Conservation (phyloP, 2,888 invertebrate species). For the Ferrisia virgata region DNA sequence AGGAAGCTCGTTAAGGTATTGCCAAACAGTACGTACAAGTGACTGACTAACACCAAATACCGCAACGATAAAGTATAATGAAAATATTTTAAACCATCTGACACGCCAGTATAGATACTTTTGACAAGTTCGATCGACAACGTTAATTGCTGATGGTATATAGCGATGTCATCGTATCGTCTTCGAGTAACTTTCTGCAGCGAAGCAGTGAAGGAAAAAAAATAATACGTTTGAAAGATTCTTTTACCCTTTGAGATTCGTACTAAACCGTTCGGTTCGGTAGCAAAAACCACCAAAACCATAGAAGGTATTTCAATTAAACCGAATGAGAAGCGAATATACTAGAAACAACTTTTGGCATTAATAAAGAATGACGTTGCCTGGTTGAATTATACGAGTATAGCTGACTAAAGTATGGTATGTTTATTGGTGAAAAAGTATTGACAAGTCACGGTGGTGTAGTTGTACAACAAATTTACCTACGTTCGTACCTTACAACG, state of each 20-base stretch:
- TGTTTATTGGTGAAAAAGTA: not conserved
- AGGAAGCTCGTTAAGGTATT: conserved; percentile 34
- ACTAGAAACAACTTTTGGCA: not conserved
- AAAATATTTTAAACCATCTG: not conserved
- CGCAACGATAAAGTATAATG: not conserved
- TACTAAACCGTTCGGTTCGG: too few species aligned
- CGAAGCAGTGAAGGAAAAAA: not conserved
- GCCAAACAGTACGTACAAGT: not conserved
- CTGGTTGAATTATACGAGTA: not conserved
- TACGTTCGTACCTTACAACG: too few species aligned
- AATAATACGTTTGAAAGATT: not conserved
- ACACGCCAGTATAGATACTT: not conserved
- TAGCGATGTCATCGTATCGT: not conserved
- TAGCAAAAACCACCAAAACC: not conserved
- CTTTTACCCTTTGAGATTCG: not conserved
- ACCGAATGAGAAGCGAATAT: not conserved
- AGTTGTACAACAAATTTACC: too few species aligned
- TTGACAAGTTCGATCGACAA: not conserved
- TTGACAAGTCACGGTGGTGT: not conserved
- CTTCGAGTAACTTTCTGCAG: not conserved
- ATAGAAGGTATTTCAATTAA: not conserved
- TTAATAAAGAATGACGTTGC: not conserved
- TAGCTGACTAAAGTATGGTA: not conserved
- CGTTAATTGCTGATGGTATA: not conserved
- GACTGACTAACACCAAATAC: not conserved